Evolutionary conservation across 2,888 invertebrate species (phyloP).

Genomic region (Ceramica pisi): DNA sequence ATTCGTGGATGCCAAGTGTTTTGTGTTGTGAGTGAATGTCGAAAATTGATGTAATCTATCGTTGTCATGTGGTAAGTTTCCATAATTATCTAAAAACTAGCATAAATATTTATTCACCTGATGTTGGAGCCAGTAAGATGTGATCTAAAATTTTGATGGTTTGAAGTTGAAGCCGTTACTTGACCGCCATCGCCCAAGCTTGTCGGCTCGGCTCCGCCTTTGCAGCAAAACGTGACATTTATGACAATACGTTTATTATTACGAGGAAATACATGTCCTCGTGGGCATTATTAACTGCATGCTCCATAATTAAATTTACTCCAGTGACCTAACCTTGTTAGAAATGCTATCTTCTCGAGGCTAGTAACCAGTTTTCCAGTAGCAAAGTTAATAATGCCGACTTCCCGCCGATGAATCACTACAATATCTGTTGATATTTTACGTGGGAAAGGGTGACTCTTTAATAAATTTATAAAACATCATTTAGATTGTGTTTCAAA

Average conservation of each 20-base stretch:
- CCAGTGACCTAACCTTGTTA: constrained; percentile 70
- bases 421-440: constrained; percentile 58
- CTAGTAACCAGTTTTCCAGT: constrained; percentile 71
- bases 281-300: constrained; percentile 18
- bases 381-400: constrained; percentile 63
- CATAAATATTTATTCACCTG: constrained; percentile 17
- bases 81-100: constrained; percentile 43
- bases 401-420: constrained; percentile 80
- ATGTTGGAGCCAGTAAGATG: constrained; percentile 20
- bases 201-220: constrained; percentile 84
- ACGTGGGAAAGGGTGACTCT: constrained; percentile 23
- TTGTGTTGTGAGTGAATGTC: constrained; percentile 88
- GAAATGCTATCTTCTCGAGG: constrained; percentile 60
- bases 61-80: constrained; percentile 88
- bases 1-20: constrained; percentile 82
- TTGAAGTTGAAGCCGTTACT: constrained; percentile 81
- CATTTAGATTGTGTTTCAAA: neutral
- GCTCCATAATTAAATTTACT: constrained; percentile 62
- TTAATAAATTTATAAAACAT: neutral
- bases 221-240: constrained; percentile 75
- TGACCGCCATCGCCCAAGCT: constrained; percentile 90
- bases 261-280: constrained; percentile 35
- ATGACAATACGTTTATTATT: constrained; percentile 58
- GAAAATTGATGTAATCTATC: constrained; percentile 79
- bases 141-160: constrained; percentile 47